Base-by-base conservation (phyloP, 2,797 vertebrate species). In the Coregonus sp. region DNA sequence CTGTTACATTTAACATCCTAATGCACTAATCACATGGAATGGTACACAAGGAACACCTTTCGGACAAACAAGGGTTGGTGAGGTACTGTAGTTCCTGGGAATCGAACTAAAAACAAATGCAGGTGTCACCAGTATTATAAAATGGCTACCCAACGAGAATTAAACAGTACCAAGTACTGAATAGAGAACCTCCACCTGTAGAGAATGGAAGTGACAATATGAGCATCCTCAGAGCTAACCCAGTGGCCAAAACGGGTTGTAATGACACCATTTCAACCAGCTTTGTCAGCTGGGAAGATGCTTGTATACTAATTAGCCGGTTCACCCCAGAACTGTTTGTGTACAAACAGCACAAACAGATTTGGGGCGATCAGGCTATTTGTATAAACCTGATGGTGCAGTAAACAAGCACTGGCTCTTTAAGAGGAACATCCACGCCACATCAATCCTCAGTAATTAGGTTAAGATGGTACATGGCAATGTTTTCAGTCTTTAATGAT, bases 381-480 rank as follows among this genome's bases (percentile, higher is more conserved):
- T 47, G 40, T 47, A 47, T 47, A 9, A 47, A 47, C 40, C 40
- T 47, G 40, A 47, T 47, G 40, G 7, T 47, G 7, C 7, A 47
- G 54, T n/a, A 15, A 56, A 56, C 4, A 56, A 18, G 54, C 54
- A 56, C 54, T 47, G 40, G 40, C 40, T 47, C 40, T 47, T 47
- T 47, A 40, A 56, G 54, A 56, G 54, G 54, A 18, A 35, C 29
- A 47, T 51, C 65, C 66, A 72, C 50, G 52, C 75, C 70, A 75
- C 73, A 77, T 81, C 79, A 78, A 66, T 81, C 80, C 75, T 67
- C 72, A 78, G 74, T 72, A 78, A 78, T 78, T 78, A 78, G 66
- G 74, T 56, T 56, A 56, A 56, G 5, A 40, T 40, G 7, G 40
- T 40, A 40, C 7, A 40, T 40, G 40, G 40, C 40, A 40, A 40